Base-by-base conservation (phyloP, 2,888 invertebrate species). In the Eupithecia subumbrata region DNA sequence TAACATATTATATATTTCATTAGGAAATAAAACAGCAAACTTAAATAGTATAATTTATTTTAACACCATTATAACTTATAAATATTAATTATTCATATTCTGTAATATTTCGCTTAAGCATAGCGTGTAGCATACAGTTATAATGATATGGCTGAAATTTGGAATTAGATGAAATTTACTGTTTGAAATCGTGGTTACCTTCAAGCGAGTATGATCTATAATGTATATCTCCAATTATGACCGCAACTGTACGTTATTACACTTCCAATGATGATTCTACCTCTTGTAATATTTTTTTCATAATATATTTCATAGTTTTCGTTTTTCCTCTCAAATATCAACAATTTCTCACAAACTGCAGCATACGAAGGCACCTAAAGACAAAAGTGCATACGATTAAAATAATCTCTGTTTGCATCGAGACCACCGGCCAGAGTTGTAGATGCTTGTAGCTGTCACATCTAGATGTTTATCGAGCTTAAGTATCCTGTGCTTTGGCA, bases 401-500 rank as follows among this genome's bases (percentile, higher is more conserved):
- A 67, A 48, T 74, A 64, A 72, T 74, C 56, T 78, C n/a, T 14
- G 56, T 37, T 66, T 52, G n/a, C 66, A 77, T 75, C 68, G 34
- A 52, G 71, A 66, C 72, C 43, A 74, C 40, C 76, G 73, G 72
- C 74, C 66, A 76, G 69, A 77, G 77, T 74, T 76, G 56, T 67
- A 74, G 77, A 73, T 68, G 74, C 78, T 75, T 74, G 70, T 74
- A 71, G 73, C 74, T 78, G 75, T 77, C 77, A 79, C 69, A 75
- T 76, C 64, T 48, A 74, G 81, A 81, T 79, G 56, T 37, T 72
- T 76, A 81, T 81, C 80, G 11, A 45, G n/a, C 71, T 69, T 69
- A 74, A 72, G 22, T 81, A 78, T 79, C 80, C 79, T 77, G 76
- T 73, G 69, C 73, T 79, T 75, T 72, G n/a, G 76, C 74, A 77